These are phyloP conservation scores for Polydrusus cervinus DNA, from an alignment of 2,888 invertebrate species.

Conservation along the genomic window DNA sequence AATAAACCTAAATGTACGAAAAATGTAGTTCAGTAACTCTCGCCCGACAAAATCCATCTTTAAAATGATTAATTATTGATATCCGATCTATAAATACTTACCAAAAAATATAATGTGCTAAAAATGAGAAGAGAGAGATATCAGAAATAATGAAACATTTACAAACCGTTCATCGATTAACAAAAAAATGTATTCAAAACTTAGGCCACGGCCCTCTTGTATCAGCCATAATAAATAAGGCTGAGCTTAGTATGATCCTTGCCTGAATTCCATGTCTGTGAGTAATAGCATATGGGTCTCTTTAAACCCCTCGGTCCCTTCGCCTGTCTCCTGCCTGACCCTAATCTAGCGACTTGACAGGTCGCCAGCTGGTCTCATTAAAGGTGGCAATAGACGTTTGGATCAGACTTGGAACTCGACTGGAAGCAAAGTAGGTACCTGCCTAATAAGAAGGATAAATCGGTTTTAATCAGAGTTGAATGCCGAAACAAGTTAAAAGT, in stretches of 20 bases:
- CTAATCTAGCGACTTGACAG: constrained; percentile 70
- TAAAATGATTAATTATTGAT: no score
- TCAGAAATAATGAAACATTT: no score
- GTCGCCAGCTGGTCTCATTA: constrained; percentile 69
- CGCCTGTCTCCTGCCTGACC: constrained; percentile 63
- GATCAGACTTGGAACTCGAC: not conserved
- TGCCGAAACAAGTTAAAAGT: no score
- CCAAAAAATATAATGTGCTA: no score
- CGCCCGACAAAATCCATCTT: no score
- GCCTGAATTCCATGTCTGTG: constrained; percentile 50
- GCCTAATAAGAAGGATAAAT: no score
- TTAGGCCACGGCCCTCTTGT: constrained; percentile 31
- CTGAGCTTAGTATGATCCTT: constrained; percentile 58
- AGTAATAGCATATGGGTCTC: constrained; percentile 68
- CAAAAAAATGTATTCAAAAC: not conserved
- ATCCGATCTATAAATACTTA: no score
- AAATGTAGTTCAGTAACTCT: no score
- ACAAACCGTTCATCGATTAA: not conserved
- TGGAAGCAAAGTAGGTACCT: not conserved
- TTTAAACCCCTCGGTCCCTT: constrained; percentile 55
- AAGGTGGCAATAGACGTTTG: constrained; percentile 65
- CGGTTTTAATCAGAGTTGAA: no score
- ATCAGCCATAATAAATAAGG: constrained; percentile 57
- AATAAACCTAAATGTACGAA: no score
- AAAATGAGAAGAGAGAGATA: no score